A percentile compares a stretch with the other conserved stretches of the same genome.
Conservation (phyloP, 1,140 invertebrate species). For the Drosophila ficusphila region DNA sequence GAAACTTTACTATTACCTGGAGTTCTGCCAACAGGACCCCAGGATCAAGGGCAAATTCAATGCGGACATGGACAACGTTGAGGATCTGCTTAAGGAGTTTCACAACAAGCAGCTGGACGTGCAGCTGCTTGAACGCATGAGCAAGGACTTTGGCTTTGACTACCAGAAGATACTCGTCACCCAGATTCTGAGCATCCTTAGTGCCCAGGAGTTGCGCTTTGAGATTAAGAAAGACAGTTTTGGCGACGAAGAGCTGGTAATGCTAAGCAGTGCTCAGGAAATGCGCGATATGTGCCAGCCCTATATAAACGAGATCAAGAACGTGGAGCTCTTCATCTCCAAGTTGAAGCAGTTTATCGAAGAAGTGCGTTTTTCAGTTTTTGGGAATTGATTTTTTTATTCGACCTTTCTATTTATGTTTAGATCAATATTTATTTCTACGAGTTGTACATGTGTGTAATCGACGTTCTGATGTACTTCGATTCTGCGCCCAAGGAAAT, state of each 20-base stretch:
- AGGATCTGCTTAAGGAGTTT: slow-evolving; percentile 74
- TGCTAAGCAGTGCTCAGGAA: slow-evolving; percentile 64
- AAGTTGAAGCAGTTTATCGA: slow-evolving; percentile 70
- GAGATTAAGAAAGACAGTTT: slow-evolving; percentile 73
- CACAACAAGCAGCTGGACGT: slow-evolving; percentile 74
- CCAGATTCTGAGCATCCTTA: slow-evolving; percentile 72
- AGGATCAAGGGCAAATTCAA: slow-evolving; percentile 69
- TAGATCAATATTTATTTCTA: slow-evolving; percentile 84
- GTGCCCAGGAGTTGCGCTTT: slow-evolving; percentile 69
- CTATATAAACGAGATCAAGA: slow-evolving; percentile 74
- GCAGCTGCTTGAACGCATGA: slow-evolving; percentile 69
- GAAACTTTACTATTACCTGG: slow-evolving; percentile 77
- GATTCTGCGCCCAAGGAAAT: slow-evolving; percentile 72
- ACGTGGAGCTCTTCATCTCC: slow-evolving; percentile 62
- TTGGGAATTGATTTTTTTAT: neutral
- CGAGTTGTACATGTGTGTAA: slow-evolving; percentile 78
- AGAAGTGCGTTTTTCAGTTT: slow-evolving; percentile 30
- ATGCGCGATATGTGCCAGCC: slow-evolving; percentile 75
- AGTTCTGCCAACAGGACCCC: slow-evolving; percentile 78
- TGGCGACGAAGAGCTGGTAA: slow-evolving; percentile 75
- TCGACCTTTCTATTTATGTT: neutral
- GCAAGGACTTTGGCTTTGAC: slow-evolving; percentile 74
- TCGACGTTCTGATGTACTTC: slow-evolving; percentile 73
- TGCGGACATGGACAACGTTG: slow-evolving; percentile 73
- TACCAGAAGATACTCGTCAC: slow-evolving; percentile 76